Evolutionary conservation across 2,888 invertebrate species (phyloP).

Genomic region (Trilocha varians): DNA sequence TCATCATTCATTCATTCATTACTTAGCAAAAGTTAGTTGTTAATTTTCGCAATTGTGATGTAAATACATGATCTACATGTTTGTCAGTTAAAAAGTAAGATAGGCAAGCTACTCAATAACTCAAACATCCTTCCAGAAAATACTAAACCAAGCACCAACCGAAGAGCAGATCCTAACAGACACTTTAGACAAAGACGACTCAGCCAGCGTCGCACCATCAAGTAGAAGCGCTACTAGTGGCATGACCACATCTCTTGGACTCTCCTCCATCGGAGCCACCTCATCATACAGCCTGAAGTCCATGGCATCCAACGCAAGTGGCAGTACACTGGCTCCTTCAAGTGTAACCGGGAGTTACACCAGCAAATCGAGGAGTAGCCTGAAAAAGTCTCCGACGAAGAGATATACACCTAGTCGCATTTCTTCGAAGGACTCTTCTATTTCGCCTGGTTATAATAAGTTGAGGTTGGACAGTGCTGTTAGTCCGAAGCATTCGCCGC

Average conservation of each 20-base stretch:
- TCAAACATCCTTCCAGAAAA: constrained; percentile 55
- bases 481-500: constrained; percentile 64
- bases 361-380: constrained; percentile 56
- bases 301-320: constrained; percentile 49
- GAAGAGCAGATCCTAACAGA: constrained; percentile 53
- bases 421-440: constrained; percentile 41
- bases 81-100: no score
- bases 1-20: no score
- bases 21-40: no score
- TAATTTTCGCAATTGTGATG: no score
- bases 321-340: constrained; percentile 54
- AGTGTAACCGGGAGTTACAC: constrained; percentile 55
- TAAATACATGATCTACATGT: no score
- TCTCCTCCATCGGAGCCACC: constrained; percentile 55
- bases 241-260: constrained; percentile 49
- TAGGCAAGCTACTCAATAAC: no score
- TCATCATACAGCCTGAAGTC: constrained; percentile 61
- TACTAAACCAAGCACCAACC: constrained; percentile 59
- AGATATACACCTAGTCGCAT: constrained; percentile 45
- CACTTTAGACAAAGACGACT: constrained; percentile 41
- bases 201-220: constrained; percentile 50
- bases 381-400: constrained; percentile 59
- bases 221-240: constrained; percentile 45
- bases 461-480: constrained; percentile 62
- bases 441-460: constrained; percentile 61